phyloP scores from a whole-genome alignment of 2,888 invertebrate genomes.

The Stenurella melanura region DNA sequence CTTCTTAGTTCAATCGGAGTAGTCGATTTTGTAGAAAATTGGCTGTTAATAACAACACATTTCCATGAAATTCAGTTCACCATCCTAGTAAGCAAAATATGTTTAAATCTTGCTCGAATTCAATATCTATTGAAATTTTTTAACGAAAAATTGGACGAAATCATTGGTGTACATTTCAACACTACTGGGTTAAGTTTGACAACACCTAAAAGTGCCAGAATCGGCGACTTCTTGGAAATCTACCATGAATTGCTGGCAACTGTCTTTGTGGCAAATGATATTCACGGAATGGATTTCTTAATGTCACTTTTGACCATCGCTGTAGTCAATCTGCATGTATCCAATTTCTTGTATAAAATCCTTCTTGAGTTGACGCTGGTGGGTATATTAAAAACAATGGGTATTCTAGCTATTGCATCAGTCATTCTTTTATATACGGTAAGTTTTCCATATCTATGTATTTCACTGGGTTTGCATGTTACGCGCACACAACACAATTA shows the following conservation, averaged over 20 bases:
- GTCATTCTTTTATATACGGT: not conserved
- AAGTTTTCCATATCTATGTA: not conserved
- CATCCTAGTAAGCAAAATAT: not conserved
- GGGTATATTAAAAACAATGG: not conserved
- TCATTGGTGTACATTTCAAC: not conserved
- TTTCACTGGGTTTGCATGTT: too few species aligned
- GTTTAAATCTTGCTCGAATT: not conserved
- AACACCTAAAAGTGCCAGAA: not conserved
- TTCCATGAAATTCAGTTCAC: not conserved
- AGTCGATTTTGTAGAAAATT: not conserved
- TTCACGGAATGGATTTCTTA: not conserved
- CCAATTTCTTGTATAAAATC: not conserved
- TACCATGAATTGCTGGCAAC: not conserved
- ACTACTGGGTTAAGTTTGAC: not conserved
- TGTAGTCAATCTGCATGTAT: not conserved
- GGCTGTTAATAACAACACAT: not conserved
- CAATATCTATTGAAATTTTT: not conserved
- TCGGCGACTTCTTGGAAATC: not conserved
- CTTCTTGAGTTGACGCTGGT: too few species aligned
- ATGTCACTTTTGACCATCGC: not conserved
- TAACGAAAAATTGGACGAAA: not conserved
- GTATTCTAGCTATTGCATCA: not conserved
- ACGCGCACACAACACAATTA: too few species aligned
- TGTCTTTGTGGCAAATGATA: not conserved
- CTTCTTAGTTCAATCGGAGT: not conserved